These are phyloP conservation scores for Scytalopus superciliaris DNA, from an alignment of 2,113 vertebrate genomes.

Conservation along the genomic window DNA sequence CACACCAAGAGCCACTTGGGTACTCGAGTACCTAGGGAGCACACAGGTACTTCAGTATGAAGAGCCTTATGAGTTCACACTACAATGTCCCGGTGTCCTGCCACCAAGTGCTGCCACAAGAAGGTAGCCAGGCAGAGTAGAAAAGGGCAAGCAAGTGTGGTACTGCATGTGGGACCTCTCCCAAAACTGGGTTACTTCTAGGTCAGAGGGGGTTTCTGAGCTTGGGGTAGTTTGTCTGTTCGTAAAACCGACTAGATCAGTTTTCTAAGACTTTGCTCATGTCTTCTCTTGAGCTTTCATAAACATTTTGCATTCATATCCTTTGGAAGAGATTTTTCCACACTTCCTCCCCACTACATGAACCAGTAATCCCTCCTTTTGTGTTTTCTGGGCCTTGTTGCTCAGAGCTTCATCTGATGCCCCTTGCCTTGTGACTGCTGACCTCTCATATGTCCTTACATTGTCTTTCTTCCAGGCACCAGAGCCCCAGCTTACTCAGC, in stretches of 20 bases:
- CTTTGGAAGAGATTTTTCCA: not conserved
- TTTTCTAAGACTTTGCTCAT: not conserved
- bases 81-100: too few relatives aligned
- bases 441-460: not conserved
- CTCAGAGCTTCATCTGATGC: not conserved
- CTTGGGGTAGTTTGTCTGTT: not conserved
- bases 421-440: not conserved
- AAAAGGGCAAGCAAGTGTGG: fast-evolving
- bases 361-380: not conserved
- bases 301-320: not conserved
- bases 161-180: not conserved
- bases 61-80: not conserved
- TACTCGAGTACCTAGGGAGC: not conserved
- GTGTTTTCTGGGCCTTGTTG: not conserved
- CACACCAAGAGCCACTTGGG: not conserved
- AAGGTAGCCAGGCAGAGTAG: not conserved
- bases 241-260: not conserved
- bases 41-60: not conserved
- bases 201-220: not conserved
- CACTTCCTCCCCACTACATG: not conserved
- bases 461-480: not conserved
- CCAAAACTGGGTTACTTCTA: not conserved
- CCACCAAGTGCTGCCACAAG: not conserved
- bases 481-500: not conserved
- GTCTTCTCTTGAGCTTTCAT: not conserved